Evolutionary conservation across 2,797 vertebrate genomes (phyloP).

Genomic region (Amblyopsis hoosieri): DNA sequence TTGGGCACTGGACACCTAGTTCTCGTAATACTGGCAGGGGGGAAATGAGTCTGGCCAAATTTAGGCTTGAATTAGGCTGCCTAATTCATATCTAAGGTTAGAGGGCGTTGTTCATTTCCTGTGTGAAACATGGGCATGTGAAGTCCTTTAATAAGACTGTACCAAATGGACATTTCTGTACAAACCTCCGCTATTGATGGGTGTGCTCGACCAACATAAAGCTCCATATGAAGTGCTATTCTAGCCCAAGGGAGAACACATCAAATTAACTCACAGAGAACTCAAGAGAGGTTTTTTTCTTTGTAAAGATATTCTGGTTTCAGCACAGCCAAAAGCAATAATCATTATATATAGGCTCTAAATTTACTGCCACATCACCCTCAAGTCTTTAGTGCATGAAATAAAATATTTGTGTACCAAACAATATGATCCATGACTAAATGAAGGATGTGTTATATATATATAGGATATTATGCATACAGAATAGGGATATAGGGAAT

Average conservation of each 20-base stretch:
- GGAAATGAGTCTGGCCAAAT: no score
- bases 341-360: slow-evolving; percentile 2
- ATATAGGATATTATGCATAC: no score
- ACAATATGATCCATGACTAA: slow-evolving; percentile 6
- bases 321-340: slow-evolving; percentile 10
- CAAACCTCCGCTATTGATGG: background rate
- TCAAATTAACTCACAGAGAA: slow-evolving; percentile 6
- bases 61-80: no score
- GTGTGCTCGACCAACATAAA: slow-evolving; percentile 1
- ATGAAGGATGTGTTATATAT: slow-evolving; percentile 8
- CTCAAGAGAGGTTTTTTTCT: slow-evolving; percentile 15
- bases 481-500: no score
- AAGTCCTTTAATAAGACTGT: no score
- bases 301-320: slow-evolving; percentile 28
- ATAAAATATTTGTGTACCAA: slow-evolving; percentile 2
- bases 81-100: no score
- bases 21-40: no score
- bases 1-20: no score
- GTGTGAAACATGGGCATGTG: no score
- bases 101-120: no score
- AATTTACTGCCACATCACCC: slow-evolving; percentile 15
- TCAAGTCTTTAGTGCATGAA: background rate
- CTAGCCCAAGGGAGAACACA: slow-evolving; percentile 19
- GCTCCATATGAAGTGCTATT: slow-evolving; percentile 21
- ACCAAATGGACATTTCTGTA: background rate